Base-by-base conservation (phyloP, 2,888 invertebrate species). In the Megalurothrips usitatus region DNA sequence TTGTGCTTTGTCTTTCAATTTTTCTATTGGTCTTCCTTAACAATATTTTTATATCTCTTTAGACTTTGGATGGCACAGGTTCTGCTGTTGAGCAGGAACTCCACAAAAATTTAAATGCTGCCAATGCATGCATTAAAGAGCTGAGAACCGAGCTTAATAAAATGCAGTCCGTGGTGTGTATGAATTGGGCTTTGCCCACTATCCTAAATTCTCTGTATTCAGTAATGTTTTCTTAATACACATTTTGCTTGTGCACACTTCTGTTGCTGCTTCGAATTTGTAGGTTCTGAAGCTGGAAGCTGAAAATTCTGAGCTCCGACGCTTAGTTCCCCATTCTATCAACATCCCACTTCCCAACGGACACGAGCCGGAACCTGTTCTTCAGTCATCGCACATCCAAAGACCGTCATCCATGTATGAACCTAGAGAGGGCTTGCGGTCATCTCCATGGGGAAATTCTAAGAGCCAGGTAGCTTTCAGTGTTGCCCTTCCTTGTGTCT, bases 341-440 rank as follows among this genome's bases (percentile, higher is more conserved):
- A 58, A 11, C n/a, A 63, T 28, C 34, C 79, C 80, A 28, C 78
- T 80, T 23, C 82, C 80, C 43, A 82, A 82, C 79, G 82, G 82
- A 80, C 79, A 58, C 34, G 26, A 75, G 10, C 23, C 68, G 9
- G 68, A 75, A 12, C 26, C 68, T 23, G 26, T 10, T 26, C 81
- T n/a, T 81, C 82, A 17, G 79, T 81, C 86, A 86, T 23, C 68
- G 8, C 68, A 75, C 9, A 26, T 75, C 26, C 94, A 93, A 87
- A 89, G 95, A 85, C 95, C 95, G 84, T 94, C 93, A 84, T 95
- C 95, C 88, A 95, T 96, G 95, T 96, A 93, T 88, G 95, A 95
- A 88, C 91, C 94, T 84, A 91, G 95, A 84, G 92, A 94, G 88
- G 93, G 87, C 85, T 86, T 86, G n/a, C 34, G 81, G 3, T 79